These are phyloP conservation scores for Polyodon spathula DNA, from an alignment of 2,113 vertebrate genomes.

Conservation along the genomic window DNA sequence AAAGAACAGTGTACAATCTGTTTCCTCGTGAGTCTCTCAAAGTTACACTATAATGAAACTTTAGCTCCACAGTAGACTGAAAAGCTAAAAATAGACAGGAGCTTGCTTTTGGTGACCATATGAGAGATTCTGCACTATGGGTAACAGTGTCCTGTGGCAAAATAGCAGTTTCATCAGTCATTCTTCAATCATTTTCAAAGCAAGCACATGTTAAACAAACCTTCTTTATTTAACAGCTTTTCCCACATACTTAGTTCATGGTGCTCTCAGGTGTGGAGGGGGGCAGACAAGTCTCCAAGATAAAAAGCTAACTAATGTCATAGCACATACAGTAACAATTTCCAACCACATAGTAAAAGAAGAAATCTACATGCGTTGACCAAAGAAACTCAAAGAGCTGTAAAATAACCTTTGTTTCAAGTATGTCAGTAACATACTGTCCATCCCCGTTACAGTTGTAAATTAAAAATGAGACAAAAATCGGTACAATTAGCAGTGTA, in stretches of 20 bases:
- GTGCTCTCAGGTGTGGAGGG: too few species aligned
- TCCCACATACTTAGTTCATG: slow-evolving; percentile 13
- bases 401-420: too few species aligned
- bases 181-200: slow-evolving; percentile 22
- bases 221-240: slow-evolving; percentile 5
- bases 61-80: slow-evolving; percentile 18
- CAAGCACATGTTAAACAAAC: slow-evolving; percentile 2
- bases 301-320: too few species aligned
- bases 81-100: slow-evolving; percentile 35
- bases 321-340: too few species aligned
- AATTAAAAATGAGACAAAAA: too few species aligned
- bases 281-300: too few species aligned
- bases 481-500: too few species aligned
- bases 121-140: slow-evolving; percentile 45
- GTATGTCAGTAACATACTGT: too few species aligned
- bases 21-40: slow-evolving; percentile 25
- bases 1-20: slow-evolving; percentile 20
- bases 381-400: too few species aligned
- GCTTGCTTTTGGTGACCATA: slow-evolving; percentile 30
- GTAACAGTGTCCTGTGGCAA: slow-evolving; percentile 15
- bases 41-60: slow-evolving; percentile 32
- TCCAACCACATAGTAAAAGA: too few species aligned
- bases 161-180: slow-evolving; percentile 18
- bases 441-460: too few species aligned
- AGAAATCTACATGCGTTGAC: too few species aligned